Conservation (phyloP, 2,888 invertebrate species). For the Leptarthrus brevirostris region DNA sequence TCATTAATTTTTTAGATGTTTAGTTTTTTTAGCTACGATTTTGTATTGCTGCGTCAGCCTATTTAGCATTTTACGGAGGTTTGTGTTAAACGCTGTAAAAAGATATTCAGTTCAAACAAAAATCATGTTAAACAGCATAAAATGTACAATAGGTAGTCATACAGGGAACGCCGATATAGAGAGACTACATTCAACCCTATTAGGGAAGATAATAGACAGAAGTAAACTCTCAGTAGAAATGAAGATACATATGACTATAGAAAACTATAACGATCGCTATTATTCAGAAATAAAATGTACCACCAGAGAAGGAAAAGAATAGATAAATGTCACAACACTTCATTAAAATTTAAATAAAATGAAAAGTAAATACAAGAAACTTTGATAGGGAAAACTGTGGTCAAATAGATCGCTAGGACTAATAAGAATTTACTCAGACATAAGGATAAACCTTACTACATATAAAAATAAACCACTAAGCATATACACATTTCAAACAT, state of each 20-base stretch:
- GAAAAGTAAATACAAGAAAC: slow-evolving; percentile 25
- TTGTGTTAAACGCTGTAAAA: too few species aligned
- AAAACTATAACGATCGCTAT: slow-evolving; percentile 54
- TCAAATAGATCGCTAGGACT: slow-evolving; percentile 32
- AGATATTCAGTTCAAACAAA: too few species aligned
- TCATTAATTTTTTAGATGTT: too few species aligned
- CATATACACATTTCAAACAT: rapidly evolving
- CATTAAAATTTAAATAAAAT: neutral
- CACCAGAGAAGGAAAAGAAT: slow-evolving; percentile 45
- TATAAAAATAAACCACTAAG: slow-evolving; percentile 27
- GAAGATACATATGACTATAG: slow-evolving; percentile 51
- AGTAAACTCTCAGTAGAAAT: slow-evolving; percentile 49
- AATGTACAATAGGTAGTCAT: slow-evolving; percentile 50
- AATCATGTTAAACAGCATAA: slow-evolving; percentile 41
- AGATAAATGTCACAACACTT: neutral
- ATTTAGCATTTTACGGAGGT: too few species aligned
- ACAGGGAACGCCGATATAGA: slow-evolving; percentile 52
- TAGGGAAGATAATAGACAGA: slow-evolving; percentile 53
- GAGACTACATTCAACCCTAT: slow-evolving; percentile 53
- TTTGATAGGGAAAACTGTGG: slow-evolving; percentile 30
- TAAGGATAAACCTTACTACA: slow-evolving; percentile 50
- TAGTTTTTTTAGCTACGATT: too few species aligned
- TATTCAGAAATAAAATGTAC: slow-evolving; percentile 51
- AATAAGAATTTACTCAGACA: slow-evolving; percentile 49
- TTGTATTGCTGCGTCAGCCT: too few species aligned